A percentile compares a stretch with the other conserved stretches of the same genome.
Conservation (phyloP, 1,140 invertebrate species). For the Zaprionus ghesquierei region DNA sequence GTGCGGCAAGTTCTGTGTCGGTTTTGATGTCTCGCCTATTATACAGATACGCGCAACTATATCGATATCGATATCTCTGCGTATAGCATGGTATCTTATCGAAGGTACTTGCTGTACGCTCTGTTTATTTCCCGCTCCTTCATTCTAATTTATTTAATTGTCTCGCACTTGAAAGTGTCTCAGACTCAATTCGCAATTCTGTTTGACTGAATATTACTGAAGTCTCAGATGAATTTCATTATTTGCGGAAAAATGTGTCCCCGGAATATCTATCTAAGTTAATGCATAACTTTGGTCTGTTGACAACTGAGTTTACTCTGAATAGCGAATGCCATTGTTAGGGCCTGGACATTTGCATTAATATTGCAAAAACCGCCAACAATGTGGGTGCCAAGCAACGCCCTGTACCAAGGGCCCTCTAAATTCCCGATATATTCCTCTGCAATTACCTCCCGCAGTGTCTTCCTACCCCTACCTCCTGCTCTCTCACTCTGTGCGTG, state of each 20-base stretch:
- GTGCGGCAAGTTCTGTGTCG: constrained; percentile 1
- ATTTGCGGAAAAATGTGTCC: neutral
- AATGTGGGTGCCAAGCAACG: neutral
- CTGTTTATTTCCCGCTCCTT: neutral
- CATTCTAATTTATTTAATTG: constrained; percentile 68
- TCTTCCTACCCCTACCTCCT: neutral
- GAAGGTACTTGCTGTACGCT: neutral
- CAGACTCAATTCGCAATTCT: neutral
- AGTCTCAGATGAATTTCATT: neutral
- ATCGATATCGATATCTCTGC: constrained; percentile 6
- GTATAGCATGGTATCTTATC: neutral
- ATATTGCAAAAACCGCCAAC: constrained; percentile 14
- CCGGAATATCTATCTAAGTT: neutral
- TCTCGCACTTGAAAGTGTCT: neutral
- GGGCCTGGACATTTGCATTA: constrained; percentile 13
- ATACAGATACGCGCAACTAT: constrained; percentile 13
- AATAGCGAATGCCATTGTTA: neutral
- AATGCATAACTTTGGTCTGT: neutral
- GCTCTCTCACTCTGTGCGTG: neutral
- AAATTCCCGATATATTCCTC: neutral
- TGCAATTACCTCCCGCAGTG: neutral
- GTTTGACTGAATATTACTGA: too few species aligned
- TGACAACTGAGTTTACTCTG: neutral
- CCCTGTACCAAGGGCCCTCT: neutral
- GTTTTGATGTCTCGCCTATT: constrained; percentile 24